Percentiles rank a stretch among this genome's conserved stretches.
Evolutionary conservation across 30 jellyfish, hydroid and myxozoan genomes (phyloP).

Genomic region (Pseudorhiza aurosa): DNA sequence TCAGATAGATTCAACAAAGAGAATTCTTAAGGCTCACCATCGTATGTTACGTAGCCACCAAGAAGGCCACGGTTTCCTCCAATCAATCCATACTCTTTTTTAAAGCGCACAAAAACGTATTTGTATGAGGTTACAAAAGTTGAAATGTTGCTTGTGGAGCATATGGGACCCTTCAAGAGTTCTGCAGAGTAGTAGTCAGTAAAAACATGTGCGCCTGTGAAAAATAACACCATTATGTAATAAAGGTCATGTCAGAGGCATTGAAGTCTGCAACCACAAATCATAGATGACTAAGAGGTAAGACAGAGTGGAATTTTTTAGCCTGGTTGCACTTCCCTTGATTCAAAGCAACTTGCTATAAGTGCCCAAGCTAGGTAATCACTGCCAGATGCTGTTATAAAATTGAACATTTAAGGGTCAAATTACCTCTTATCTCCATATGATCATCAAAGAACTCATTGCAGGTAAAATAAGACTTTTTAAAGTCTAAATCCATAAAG

Average conservation of each 20-base stretch:
- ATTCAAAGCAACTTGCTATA: neutral
- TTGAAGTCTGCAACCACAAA: neutral
- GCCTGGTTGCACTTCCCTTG: neutral
- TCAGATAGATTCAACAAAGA: no score
- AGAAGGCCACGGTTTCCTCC: constrained; percentile 15
- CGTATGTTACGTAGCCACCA: constrained; percentile 29
- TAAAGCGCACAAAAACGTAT: neutral
- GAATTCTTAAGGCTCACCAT: neutral
- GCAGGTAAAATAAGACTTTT: neutral
- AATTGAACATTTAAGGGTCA: no score
- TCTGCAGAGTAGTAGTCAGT: neutral
- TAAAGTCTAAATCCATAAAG: constrained; percentile 32
- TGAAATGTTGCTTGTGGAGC: neutral
- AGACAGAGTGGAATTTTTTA: neutral
- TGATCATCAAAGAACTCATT: neutral
- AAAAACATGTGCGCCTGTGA: neutral
- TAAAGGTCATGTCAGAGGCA: neutral
- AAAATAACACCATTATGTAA: neutral
- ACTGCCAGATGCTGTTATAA: no score
- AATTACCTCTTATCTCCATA: constrained; percentile 15
- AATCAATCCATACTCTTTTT: no score
- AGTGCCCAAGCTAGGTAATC: neutral
- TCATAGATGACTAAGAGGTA: neutral
- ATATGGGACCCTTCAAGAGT: constrained; percentile 14
- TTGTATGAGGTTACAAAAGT: neutral